These are phyloP conservation scores for Zosterops lateralis DNA, from an alignment of 2,113 vertebrate species.

Conservation along the genomic window DNA sequence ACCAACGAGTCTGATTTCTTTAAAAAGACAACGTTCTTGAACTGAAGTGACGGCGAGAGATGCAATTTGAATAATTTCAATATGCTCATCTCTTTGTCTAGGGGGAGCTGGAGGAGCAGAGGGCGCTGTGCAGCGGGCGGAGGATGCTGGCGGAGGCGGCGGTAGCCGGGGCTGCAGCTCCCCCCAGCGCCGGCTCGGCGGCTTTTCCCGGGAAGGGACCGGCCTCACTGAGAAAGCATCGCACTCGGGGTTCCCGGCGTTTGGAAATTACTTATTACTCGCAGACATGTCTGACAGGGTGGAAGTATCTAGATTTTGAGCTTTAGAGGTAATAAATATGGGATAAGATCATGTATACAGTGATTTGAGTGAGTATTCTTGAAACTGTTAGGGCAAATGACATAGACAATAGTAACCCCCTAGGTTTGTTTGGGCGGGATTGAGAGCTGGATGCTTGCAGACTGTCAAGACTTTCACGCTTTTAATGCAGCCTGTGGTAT, in stretches of 20 bases:
- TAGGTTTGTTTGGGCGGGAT: background rate
- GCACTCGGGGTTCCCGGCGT: accelerated
- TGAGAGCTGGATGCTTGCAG: background rate
- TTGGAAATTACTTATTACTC: accelerated
- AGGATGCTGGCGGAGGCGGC: background rate
- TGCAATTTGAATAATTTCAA: accelerated
- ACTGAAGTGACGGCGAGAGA: background rate
- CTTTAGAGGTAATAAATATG: background rate
- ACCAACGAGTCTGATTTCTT: background rate
- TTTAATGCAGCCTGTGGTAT: background rate
- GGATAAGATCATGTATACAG: background rate
- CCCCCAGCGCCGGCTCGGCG: slow-evolving; percentile 3
- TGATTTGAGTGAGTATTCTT: background rate
- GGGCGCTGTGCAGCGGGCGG: background rate
- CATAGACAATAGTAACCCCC: background rate
- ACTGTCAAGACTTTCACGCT: background rate
- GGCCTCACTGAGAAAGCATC: background rate
- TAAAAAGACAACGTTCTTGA: background rate
- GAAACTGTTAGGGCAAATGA: background rate
- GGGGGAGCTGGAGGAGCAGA: background rate
- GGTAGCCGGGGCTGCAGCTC: slow-evolving; percentile 22
- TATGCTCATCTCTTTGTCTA: accelerated
- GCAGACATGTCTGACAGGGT: accelerated
- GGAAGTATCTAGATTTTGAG: background rate
- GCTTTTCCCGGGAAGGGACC: background rate